Conservation (phyloP, 2,113 vertebrate species). For the Albula glossodonta region DNA sequence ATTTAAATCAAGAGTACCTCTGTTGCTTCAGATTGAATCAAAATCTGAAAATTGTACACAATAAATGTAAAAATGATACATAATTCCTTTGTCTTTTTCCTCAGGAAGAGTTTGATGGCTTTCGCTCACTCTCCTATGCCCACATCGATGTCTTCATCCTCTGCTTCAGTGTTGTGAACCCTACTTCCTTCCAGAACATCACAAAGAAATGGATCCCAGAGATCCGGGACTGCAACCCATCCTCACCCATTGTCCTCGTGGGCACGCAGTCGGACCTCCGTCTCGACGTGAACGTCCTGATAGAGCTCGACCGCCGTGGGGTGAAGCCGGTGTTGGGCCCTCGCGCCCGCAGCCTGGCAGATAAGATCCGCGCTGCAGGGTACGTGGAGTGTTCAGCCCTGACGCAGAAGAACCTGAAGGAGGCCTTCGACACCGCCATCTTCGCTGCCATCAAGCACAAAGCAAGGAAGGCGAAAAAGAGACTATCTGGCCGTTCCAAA, state of each 20-base stretch:
- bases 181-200: slow-evolving; percentile 86
- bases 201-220: slow-evolving; percentile 89
- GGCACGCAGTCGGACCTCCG: slow-evolving; percentile 86
- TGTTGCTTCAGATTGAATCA: background rate
- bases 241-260: slow-evolving; percentile 80
- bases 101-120: slow-evolving; percentile 86
- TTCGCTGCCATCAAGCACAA: slow-evolving; percentile 84
- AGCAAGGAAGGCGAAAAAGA: slow-evolving; percentile 72
- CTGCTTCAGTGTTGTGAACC: slow-evolving; percentile 91
- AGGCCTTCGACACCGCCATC: slow-evolving; percentile 86
- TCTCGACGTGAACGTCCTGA: slow-evolving; percentile 81
- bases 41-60: background rate
- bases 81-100: background rate
- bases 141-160: slow-evolving; percentile 90
- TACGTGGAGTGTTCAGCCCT: slow-evolving; percentile 90
- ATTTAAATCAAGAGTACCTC: background rate
- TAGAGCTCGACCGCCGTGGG: slow-evolving; percentile 73
- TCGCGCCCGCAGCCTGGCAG: slow-evolving; percentile 76
- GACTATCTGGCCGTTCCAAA: slow-evolving; percentile 75
- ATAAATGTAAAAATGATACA: background rate
- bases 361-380: slow-evolving; percentile 81
- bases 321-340: slow-evolving; percentile 74
- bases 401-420: slow-evolving; percentile 89
- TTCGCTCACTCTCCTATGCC: slow-evolving; percentile 84
- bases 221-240: slow-evolving; percentile 80